A percentile compares a stretch with the other conserved stretches of the same genome.
phyloP scores from a whole-genome alignment of 2,797 vertebrate genomes.

The Acanthurus leucopareius region DNA sequence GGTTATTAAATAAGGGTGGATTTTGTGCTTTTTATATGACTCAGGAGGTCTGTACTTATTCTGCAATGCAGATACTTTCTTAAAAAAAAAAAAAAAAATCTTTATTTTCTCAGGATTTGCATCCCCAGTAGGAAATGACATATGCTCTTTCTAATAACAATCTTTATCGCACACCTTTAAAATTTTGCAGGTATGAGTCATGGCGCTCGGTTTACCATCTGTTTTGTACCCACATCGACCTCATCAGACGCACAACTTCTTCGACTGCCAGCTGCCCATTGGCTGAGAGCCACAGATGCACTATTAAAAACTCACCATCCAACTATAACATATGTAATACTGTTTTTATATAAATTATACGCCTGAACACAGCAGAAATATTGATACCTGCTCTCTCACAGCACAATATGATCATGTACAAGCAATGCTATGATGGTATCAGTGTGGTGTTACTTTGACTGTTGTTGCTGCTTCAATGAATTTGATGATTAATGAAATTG shows the following conservation, averaged over 20 bases:
- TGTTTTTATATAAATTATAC: not conserved
- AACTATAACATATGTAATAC: slow-evolving; percentile 1
- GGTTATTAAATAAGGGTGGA: slow-evolving; percentile 21
- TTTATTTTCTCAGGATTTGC: slow-evolving; percentile 32
- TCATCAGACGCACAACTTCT: slow-evolving; percentile 40
- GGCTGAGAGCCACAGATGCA: slow-evolving; percentile 50
- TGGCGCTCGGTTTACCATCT: slow-evolving; percentile 65
- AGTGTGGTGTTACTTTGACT: slow-evolving; percentile 24
- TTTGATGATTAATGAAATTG: slow-evolving; percentile 57
- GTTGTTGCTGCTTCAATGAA: slow-evolving; percentile 35
- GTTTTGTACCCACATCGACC: slow-evolving; percentile 51
- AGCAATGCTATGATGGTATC: slow-evolving; percentile 2
- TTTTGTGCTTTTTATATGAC: slow-evolving; percentile 37
- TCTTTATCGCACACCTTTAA: slow-evolving; percentile 68
- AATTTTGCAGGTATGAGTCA: slow-evolving; percentile 54
- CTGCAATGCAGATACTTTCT: slow-evolving; percentile 20
- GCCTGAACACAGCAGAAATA: not conserved
- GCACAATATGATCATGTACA: not conserved
- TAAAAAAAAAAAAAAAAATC: not conserved
- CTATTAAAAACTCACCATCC: slow-evolving; percentile 26
- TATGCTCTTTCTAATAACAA: slow-evolving; percentile 60
- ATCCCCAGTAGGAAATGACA: slow-evolving; percentile 52
- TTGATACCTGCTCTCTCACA: not conserved
- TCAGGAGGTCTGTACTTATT: slow-evolving; percentile 43
- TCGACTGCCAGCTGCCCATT: slow-evolving; percentile 56